Conservation (phyloP, 2,113 vertebrate species). For the Xerus inauris region DNA sequence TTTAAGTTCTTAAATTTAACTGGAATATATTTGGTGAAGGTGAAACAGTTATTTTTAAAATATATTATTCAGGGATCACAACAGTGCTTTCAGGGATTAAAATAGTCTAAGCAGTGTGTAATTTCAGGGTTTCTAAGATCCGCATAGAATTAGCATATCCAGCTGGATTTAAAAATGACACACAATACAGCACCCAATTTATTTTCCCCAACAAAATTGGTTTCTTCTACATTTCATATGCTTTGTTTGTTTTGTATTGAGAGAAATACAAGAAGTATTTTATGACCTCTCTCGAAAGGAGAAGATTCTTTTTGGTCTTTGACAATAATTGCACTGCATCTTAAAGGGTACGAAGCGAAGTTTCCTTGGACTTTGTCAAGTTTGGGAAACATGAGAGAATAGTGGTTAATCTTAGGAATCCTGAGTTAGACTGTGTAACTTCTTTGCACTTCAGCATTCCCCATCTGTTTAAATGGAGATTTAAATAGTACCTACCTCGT, state of each 20-base stretch:
- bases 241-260: slow-evolving; percentile 46
- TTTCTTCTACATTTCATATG: not conserved
- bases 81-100: slow-evolving; percentile 60
- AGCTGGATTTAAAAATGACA: slow-evolving; percentile 69
- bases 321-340: not conserved
- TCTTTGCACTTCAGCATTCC: not conserved
- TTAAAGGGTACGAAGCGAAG: not conserved
- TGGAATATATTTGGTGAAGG: slow-evolving; percentile 62
- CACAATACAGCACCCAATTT: not conserved
- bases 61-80: slow-evolving; percentile 46
- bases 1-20: slow-evolving; percentile 65
- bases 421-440: not conserved
- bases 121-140: slow-evolving; percentile 65
- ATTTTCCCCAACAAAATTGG: not conserved
- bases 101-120: slow-evolving; percentile 66
- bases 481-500: not conserved
- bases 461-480: not conserved
- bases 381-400: not conserved
- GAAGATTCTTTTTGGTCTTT: not conserved
- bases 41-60: slow-evolving; percentile 66
- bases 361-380: not conserved
- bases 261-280: slow-evolving; percentile 35
- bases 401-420: not conserved
- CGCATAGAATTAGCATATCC: slow-evolving; percentile 62
- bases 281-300: not conserved